phyloP scores from a whole-genome alignment of 2,113 vertebrate genomes.

The Podilymbus podiceps region DNA sequence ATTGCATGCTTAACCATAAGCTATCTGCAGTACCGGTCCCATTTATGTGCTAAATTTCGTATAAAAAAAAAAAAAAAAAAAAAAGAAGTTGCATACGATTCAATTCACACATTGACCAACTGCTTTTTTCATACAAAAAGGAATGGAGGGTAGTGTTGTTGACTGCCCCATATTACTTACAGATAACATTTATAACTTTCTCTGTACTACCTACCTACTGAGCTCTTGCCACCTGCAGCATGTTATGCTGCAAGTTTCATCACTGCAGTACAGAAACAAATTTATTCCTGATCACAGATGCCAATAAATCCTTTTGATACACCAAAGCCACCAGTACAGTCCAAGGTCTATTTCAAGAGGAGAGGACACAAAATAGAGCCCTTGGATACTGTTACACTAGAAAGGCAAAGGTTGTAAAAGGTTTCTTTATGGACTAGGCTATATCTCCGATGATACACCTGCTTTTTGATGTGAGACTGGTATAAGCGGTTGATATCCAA shows the following conservation, averaged over 20 bases:
- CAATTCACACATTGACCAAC: background rate
- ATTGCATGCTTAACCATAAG: fast-evolving
- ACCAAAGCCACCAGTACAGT: background rate
- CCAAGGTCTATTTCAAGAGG: background rate
- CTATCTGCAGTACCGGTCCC: background rate
- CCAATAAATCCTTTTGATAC: background rate
- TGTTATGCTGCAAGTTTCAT: background rate
- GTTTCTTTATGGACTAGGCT: background rate
- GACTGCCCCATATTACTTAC: too few relatives aligned
- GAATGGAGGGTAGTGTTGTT: fast-evolving
- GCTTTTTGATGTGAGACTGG: background rate
- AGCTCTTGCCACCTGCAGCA: background rate
- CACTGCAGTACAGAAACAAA: background rate
- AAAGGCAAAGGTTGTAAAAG: background rate
- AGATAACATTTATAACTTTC: too few relatives aligned
- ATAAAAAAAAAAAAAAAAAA: background rate
- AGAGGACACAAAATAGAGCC: background rate
- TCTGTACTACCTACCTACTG: too few relatives aligned
- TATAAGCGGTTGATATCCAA: background rate
- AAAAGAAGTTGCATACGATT: fast-evolving
- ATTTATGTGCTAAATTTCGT: background rate
- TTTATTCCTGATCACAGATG: background rate
- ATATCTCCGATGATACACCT: background rate
- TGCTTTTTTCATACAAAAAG: background rate
- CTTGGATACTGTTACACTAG: background rate